Conservation (phyloP, 2,113 vertebrate species). For the Apodemus sylvaticus region DNA sequence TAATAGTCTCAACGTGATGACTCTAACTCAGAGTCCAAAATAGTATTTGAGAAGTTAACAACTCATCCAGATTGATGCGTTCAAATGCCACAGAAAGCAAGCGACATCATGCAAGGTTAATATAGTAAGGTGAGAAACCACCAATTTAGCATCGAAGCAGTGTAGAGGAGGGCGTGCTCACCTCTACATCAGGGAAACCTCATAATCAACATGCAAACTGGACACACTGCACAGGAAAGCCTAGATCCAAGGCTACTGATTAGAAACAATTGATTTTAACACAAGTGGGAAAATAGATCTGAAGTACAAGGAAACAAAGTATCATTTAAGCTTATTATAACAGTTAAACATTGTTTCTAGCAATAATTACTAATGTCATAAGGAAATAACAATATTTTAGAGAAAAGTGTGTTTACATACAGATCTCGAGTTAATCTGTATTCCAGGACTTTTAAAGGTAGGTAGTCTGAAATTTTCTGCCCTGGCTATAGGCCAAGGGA, state of each 20-base stretch:
- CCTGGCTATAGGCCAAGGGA: conserved; percentile 67
- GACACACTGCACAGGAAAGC: conserved; percentile 56
- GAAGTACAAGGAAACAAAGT: conserved; percentile 54
- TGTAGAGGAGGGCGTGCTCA: neutral
- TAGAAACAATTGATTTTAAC: conserved; percentile 69
- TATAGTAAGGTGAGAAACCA: conserved; percentile 4
- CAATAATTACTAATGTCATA: conserved; percentile 62
- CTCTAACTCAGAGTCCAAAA: conserved; percentile 56
- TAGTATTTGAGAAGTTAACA: conserved; percentile 64
- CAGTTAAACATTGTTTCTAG: conserved; percentile 65
- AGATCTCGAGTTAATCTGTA: conserved; percentile 65
- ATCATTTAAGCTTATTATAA: conserved; percentile 62
- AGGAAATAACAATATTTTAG: conserved; percentile 59
- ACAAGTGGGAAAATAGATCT: conserved; percentile 54
- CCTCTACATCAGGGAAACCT: conserved; percentile 59
- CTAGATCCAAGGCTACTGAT: conserved; percentile 46
- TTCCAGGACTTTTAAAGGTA: conserved; percentile 65
- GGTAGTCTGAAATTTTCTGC: conserved; percentile 58
- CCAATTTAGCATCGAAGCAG: conserved; percentile 50
- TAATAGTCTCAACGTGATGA: conserved; percentile 51
- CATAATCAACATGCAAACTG: conserved; percentile 70
- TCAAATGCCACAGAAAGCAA: conserved; percentile 60
- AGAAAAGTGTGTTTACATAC: conserved; percentile 3
- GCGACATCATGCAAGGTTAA: conserved; percentile 81
- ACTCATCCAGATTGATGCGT: conserved; percentile 66